phyloP scores from a whole-genome alignment of 1,140 invertebrate species.

The Calliopsis andreniformis region DNA sequence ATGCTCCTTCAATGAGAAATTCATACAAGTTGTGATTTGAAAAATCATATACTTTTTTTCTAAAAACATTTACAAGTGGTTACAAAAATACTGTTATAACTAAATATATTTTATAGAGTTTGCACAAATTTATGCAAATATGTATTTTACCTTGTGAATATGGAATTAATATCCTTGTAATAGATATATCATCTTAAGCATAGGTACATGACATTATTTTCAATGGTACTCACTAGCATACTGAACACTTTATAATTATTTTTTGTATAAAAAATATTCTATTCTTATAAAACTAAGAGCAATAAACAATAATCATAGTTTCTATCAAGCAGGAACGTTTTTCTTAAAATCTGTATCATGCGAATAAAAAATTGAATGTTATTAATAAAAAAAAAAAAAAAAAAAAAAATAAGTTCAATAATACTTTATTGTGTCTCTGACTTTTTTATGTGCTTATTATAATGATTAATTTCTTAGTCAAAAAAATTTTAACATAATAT shows the following conservation, averaged over 20 bases:
- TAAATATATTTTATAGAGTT: slow-evolving; percentile 47
- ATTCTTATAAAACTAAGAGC: slow-evolving; percentile 57
- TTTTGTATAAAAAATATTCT: slow-evolving; percentile 59
- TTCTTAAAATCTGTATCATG: slow-evolving; percentile 36
- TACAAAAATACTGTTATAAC: slow-evolving; percentile 29
- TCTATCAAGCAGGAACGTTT: slow-evolving; percentile 17
- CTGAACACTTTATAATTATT: slow-evolving; percentile 49
- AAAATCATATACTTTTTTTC: slow-evolving; percentile 34
- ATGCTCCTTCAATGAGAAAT: slow-evolving; percentile 20
- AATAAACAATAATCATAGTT: slow-evolving; percentile 35
- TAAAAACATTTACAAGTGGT: slow-evolving; percentile 39
- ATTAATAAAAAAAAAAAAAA: slow-evolving; percentile 51
- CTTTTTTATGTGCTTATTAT: not conserved
- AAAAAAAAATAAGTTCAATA: slow-evolving; percentile 28
- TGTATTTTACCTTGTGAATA: slow-evolving; percentile 54
- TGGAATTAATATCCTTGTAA: slow-evolving; percentile 40
- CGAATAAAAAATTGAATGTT: slow-evolving; percentile 41
- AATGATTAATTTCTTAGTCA: not conserved
- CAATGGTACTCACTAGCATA: slow-evolving; percentile 41
- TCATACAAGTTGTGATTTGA: slow-evolving; percentile 27
- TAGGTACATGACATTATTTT: slow-evolving; percentile 46
- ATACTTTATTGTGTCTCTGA: not conserved
- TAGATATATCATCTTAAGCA: slow-evolving; percentile 43
- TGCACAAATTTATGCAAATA: slow-evolving; percentile 47
- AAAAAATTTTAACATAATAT: not conserved